Percentiles rank a stretch among this genome's conserved stretches.
Evolutionary conservation across 1,140 invertebrate genomes (phyloP).

Genomic region (Liolophura sinensis): DNA sequence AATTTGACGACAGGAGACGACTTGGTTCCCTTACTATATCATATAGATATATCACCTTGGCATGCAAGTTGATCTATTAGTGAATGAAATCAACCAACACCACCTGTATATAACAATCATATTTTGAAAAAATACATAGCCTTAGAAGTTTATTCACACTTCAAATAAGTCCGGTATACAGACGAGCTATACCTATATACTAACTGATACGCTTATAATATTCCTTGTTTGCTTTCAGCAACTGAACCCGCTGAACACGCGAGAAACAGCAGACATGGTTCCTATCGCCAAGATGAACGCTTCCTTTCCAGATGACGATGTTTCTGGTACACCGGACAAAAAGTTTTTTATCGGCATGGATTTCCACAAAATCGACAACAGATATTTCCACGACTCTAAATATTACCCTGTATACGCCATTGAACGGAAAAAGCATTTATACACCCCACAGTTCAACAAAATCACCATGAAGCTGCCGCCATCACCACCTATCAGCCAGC

Average conservation of each 20-base stretch:
- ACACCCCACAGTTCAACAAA: conserved; percentile 85
- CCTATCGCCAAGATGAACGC: conserved; percentile 22
- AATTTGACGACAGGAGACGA: no score
- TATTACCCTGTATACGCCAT: conserved; percentile 73
- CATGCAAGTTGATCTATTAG: no score
- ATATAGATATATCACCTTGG: no score
- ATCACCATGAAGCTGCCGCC: conserved; percentile 78
- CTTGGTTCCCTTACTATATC: no score
- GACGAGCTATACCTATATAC: no score
- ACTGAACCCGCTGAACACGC: conserved; percentile 25
- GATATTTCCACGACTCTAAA: conserved; percentile 73
- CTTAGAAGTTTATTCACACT: no score
- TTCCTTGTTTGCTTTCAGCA: conserved; percentile 13
- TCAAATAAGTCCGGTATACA: no score
- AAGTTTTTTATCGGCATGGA: conserved; percentile 76
- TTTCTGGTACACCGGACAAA: conserved; percentile 64
- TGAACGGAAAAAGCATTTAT: conserved; percentile 65
- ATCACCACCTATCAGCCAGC: conserved; percentile 73
- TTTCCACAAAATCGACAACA: conserved; percentile 81
- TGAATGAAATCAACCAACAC: no score
- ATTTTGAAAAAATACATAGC: no score
- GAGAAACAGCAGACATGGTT: conserved; percentile 6
- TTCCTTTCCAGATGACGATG: conserved; percentile 62
- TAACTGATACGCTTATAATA: background rate
- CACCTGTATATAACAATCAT: no score